These are phyloP conservation scores for Onchidella celtica DNA, from an alignment of 2,888 invertebrate species.

Conservation along the genomic window DNA sequence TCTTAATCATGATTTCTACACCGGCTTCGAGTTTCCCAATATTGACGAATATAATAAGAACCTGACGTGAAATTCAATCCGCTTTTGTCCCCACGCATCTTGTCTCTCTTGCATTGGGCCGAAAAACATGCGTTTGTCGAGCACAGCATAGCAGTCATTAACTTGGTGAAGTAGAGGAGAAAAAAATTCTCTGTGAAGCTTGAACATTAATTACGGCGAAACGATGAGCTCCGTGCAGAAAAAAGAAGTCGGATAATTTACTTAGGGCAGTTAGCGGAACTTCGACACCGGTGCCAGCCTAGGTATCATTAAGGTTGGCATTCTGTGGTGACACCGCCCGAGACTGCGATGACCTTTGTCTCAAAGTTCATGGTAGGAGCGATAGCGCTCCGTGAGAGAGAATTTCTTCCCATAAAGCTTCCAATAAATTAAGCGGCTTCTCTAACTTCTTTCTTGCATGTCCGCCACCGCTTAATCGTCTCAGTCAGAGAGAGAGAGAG, in stretches of 20 bases:
- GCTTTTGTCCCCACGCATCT: too few species aligned
- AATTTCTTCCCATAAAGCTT: slow-evolving; percentile 13
- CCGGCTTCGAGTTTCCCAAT: too few species aligned
- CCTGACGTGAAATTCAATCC: too few species aligned
- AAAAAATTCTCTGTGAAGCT: background rate
- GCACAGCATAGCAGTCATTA: too few species aligned
- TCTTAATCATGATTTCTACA: too few species aligned
- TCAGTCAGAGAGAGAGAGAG: too few species aligned
- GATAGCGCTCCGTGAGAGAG: slow-evolving; percentile 5
- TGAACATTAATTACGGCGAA: background rate
- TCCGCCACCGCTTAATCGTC: too few species aligned
- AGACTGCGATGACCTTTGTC: background rate
- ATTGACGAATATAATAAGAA: too few species aligned
- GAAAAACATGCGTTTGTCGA: too few species aligned
- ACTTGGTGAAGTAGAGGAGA: background rate
- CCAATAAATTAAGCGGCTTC: slow-evolving; percentile 28
- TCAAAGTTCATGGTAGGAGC: background rate
- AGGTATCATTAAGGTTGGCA: slow-evolving; percentile 43
- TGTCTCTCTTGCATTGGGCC: too few species aligned
- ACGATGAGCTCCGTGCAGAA: background rate
- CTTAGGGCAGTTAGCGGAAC: background rate
- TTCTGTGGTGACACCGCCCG: slow-evolving; percentile 42
- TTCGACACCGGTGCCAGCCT: background rate
- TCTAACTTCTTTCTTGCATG: background rate
- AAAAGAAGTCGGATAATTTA: slow-evolving; percentile 14